Evolutionary conservation across 2,888 invertebrate genomes (phyloP).

Genomic region (Spisula subtruncata): DNA sequence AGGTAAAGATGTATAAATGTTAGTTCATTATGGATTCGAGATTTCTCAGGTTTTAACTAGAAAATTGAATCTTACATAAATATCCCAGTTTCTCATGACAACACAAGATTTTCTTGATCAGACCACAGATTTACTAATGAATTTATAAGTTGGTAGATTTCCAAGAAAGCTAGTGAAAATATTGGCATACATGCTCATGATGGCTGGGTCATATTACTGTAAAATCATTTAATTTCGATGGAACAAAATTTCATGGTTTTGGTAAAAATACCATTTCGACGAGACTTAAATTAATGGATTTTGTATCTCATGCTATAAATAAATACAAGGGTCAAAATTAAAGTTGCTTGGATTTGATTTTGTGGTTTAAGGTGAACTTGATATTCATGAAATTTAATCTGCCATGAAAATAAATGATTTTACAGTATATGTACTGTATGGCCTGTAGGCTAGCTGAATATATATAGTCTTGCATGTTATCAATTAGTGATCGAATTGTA

Average conservation of each 20-base stretch:
- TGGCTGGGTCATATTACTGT: too few relatives aligned
- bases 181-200: constrained; percentile 29
- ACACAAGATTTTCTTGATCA: constrained; percentile 31
- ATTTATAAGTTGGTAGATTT: constrained; percentile 44
- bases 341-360: too few relatives aligned
- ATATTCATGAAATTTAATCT: too few relatives aligned
- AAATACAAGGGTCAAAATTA: too few relatives aligned
- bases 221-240: too few relatives aligned
- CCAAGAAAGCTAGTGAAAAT: constrained; percentile 46
- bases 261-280: too few relatives aligned
- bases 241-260: too few relatives aligned
- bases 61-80: constrained; percentile 11
- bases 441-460: too few relatives aligned
- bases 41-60: constrained; percentile 15
- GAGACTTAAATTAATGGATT: too few relatives aligned
- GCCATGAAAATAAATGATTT: too few relatives aligned
- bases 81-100: constrained; percentile 13
- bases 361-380: too few relatives aligned
- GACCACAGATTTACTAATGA: constrained; percentile 42
- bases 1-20: constrained; percentile 10
- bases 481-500: constrained; percentile 25
- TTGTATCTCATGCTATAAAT: too few relatives aligned
- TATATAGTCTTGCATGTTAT: constrained; percentile 33
- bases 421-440: constrained; percentile 12
- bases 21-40: constrained; percentile 4